Evolutionary conservation across 2,797 vertebrate species (phyloP).

Genomic region (Vultur gryphus): DNA sequence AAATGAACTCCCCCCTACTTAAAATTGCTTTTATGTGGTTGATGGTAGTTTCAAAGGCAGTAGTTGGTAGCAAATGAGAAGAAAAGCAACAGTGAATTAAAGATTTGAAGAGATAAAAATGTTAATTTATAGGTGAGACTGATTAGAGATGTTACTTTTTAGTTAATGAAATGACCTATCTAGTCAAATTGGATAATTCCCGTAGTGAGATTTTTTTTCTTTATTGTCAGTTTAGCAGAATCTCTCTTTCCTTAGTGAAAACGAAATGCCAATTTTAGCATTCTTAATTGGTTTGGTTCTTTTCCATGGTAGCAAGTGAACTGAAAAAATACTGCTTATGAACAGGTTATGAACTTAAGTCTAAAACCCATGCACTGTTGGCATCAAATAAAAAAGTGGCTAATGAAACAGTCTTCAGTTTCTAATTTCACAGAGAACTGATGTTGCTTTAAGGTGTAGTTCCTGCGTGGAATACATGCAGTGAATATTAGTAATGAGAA

Average conservation of each 20-base stretch:
- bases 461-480: constrained; percentile 21
- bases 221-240: constrained; percentile 29
- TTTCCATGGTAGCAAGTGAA: constrained; percentile 18
- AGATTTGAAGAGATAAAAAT: constrained; percentile 16
- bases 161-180: constrained; percentile 50
- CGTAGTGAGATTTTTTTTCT: background rate
- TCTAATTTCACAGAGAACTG: constrained; percentile 70
- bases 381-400: constrained; percentile 37
- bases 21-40: background rate
- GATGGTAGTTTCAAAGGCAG: constrained; percentile 18
- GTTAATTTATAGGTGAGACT: constrained; percentile 20
- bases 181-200: constrained; percentile 6
- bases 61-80: background rate
- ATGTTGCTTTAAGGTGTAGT: constrained; percentile 60
- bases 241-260: constrained; percentile 12
- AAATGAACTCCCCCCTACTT: background rate
- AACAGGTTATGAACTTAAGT: constrained; percentile 54
- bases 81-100: constrained; percentile 4
- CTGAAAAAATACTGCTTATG: constrained; percentile 34
- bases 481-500: constrained; percentile 65
- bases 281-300: constrained; percentile 60
- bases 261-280: constrained; percentile 51
- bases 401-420: constrained; percentile 57
- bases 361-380: background rate
- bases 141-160: constrained; percentile 32